Percentiles rank a stretch among this genome's conserved stretches.
Evolutionary conservation across 2,113 vertebrate species (phyloP).

Genomic region (Gadus macrocephalus): DNA sequence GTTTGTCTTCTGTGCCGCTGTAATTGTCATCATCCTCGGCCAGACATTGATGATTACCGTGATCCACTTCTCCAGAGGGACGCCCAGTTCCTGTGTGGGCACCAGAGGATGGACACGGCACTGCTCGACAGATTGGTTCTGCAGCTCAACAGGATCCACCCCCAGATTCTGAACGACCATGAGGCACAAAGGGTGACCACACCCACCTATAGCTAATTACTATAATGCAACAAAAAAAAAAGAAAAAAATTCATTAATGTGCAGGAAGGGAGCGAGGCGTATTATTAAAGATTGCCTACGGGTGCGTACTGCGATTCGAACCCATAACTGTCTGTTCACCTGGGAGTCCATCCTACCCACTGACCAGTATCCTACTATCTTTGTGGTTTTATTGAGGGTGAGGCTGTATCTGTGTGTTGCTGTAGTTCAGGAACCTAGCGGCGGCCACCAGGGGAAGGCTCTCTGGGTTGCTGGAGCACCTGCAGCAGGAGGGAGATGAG

Average conservation of each 20-base stretch:
- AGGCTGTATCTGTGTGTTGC: not conserved
- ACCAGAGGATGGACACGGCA: constrained; percentile 77
- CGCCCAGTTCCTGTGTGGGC: constrained; percentile 76
- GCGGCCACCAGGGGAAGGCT: constrained; percentile 76
- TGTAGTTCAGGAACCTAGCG: constrained; percentile 86
- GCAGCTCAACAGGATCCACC: constrained; percentile 91
- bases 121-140: constrained; percentile 88
- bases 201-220: not conserved
- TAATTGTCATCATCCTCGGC: not conserved
- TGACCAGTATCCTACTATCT: no score
- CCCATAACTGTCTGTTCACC: no score
- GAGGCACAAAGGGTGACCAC: constrained; percentile 84
- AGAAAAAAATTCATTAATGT: not conserved
- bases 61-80: constrained; percentile 79
- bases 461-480: constrained; percentile 76
- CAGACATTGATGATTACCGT: constrained; percentile 62
- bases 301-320: no score
- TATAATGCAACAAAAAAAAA: not conserved
- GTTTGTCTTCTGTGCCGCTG: not conserved
- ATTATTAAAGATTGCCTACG: not conserved
- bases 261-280: not conserved
- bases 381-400: no score
- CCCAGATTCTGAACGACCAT: constrained; percentile 86
- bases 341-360: no score
- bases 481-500: constrained; percentile 80